These are phyloP conservation scores for Armadillidium nasatum DNA, from an alignment of 1,140 invertebrate species.

Conservation along the genomic window DNA sequence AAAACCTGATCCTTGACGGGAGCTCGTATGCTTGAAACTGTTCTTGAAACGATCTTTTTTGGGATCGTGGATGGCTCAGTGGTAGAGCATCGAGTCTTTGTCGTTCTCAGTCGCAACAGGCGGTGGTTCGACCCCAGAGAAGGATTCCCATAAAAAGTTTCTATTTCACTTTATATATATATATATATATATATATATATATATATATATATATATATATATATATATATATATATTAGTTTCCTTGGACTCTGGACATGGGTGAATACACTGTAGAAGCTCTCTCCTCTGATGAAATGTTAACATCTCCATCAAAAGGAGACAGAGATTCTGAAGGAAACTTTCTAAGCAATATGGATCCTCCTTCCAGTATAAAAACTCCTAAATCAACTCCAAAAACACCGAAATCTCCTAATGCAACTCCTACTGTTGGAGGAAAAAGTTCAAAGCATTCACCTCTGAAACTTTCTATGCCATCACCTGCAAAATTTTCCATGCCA, in stretches of 20 bases:
- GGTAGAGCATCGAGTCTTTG: too few species aligned
- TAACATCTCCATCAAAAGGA: neutral
- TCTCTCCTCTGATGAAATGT: neutral
- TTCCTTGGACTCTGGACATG: constrained; percentile 59
- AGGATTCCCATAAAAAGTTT: too few species aligned
- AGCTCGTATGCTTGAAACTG: too few species aligned
- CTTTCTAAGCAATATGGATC: neutral
- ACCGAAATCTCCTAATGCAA: neutral
- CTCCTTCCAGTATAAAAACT: neutral
- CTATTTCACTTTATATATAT: too few species aligned
- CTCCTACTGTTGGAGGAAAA: neutral
- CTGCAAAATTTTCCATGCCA: neutral
- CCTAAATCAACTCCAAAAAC: neutral
- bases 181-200: too few species aligned
- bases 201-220: too few species aligned
- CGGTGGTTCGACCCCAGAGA: too few species aligned
- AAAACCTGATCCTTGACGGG: too few species aligned
- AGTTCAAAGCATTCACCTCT: neutral
- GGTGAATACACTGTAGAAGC: constrained; percentile 57
- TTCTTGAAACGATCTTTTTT: too few species aligned
- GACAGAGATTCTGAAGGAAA: neutral
- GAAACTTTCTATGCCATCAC: neutral
- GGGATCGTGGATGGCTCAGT: too few species aligned
- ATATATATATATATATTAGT: too few species aligned
- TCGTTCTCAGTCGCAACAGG: too few species aligned